Base-by-base conservation (phyloP, 2,888 invertebrate species). In the Xylophagus ater region DNA sequence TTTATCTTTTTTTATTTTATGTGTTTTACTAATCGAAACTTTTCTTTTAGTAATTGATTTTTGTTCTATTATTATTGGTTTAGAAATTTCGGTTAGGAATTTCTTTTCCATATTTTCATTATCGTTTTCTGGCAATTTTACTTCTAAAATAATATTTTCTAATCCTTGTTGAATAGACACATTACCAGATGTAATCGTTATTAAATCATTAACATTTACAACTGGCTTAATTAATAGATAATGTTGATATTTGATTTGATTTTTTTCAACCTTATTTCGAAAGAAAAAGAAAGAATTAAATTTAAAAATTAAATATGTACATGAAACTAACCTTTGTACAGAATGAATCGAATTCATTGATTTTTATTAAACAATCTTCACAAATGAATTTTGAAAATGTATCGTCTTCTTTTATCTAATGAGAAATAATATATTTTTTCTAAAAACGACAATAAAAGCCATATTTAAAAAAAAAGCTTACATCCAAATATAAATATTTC, bases 381-480 rank as follows among this genome's bases (percentile, higher is more conserved):
- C 48, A 48, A 14, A 48, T 37, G 10, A 15, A 28, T 34, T 43
- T 43, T 8, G 44, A 32, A 4, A 42, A 21, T 9, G 17, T 10
- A 41, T 45, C 46, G 5, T 41, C 38, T 13, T 41, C 28, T 21
- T 43, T 47, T 8, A 49, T 40, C 49, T 49, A 29, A 12, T 43
- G 40, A 25, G 30, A 38, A 18, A 23, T 25, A 26, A 21, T 6
- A 20, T 26, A 21, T 15, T 17, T 15, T 33, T 12, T 23, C 7
- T 15, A 32, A 28, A n/a, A 20, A 26, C 12, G 19, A n/a, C 8
- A 15, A 24, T 17, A 12, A 4, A 18, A 14, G 9, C 13, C 13
- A 4, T n/a, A n/a, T n/a, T n/a, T n/a, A n/a, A n/a, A n/a, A n/a
- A n/a, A n/a, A n/a, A n/a, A n/a, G n/a, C 14, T 37, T 42, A 49